A percentile compares a stretch with the other conserved stretches of the same genome.
Evolutionary conservation across 2,888 invertebrate genomes (phyloP).

Genomic region (Noctua fimbriata): DNA sequence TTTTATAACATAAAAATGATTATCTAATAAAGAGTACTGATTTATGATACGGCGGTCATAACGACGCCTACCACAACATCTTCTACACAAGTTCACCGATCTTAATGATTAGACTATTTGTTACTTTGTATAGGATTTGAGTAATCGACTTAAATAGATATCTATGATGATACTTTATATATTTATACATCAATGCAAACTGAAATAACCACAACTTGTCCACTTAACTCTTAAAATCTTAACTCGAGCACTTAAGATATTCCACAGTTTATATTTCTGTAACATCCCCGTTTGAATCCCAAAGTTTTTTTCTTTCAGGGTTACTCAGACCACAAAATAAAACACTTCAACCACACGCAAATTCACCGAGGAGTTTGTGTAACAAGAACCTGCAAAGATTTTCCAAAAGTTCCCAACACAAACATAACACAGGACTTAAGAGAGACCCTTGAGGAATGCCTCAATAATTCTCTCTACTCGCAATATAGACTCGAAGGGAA

Average conservation of each 20-base stretch:
- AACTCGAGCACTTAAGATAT: neutral
- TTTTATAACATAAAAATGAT: neutral
- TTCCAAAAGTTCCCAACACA: conserved; percentile 42
- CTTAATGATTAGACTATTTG: neutral
- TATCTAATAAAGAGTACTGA: neutral
- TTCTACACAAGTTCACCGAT: neutral
- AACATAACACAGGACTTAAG: conserved; percentile 70
- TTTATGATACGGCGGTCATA: conserved; percentile 3
- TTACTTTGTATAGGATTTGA: neutral
- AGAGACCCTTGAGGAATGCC: conserved; percentile 80
- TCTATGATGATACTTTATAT: neutral
- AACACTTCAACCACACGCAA: conserved; percentile 85
- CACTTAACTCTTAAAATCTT: neutral
- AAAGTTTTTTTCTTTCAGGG: conserved; percentile 72
- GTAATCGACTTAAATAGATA: neutral
- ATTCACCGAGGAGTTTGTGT: conserved; percentile 85
- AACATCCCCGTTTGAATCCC: neutral
- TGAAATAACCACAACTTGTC: neutral
- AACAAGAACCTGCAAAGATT: conserved; percentile 76
- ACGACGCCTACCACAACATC: neutral
- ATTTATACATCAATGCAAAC: neutral
- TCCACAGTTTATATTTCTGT: neutral
- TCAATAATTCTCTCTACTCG: conserved; percentile 79
- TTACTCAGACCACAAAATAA: conserved; percentile 80
- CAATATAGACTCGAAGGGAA: conserved; percentile 78